Evolutionary conservation across 1,140 invertebrate species (phyloP).

Genomic region (Agrypnia vestita): DNA sequence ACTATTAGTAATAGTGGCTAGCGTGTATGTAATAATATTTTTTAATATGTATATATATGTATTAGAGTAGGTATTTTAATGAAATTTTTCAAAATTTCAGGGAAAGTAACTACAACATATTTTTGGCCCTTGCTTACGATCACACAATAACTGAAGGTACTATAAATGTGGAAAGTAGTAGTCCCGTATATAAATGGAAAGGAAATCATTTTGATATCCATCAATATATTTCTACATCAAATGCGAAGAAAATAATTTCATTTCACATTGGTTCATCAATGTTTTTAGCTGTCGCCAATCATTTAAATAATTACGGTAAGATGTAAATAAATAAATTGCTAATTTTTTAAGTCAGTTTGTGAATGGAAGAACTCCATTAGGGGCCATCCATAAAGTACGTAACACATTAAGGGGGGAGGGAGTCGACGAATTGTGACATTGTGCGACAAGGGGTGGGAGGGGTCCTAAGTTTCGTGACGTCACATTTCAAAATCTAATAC

Average conservation of each 20-base stretch:
- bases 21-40: no score
- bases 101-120: conserved; percentile 61
- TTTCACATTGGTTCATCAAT: conserved; percentile 65
- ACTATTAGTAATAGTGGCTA: no score
- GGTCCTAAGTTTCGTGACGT: no score
- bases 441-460: no score
- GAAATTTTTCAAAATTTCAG: no score
- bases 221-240: conserved; percentile 65
- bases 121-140: conserved; percentile 62
- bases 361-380: no score
- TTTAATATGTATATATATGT: no score
- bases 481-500: no score
- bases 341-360: background rate
- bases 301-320: conserved; percentile 65
- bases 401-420: no score
- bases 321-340: background rate
- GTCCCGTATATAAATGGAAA: conserved; percentile 69
- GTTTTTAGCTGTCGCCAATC: conserved; percentile 70
- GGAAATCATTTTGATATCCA: conserved; percentile 72
- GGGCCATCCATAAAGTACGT: no score
- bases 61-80: no score
- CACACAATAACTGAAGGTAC: conserved; percentile 37
- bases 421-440: no score
- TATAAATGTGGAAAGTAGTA: conserved; percentile 54
- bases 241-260: conserved; percentile 65